Conservation (phyloP, 2,797 vertebrate species). For the Menidia menidia region DNA sequence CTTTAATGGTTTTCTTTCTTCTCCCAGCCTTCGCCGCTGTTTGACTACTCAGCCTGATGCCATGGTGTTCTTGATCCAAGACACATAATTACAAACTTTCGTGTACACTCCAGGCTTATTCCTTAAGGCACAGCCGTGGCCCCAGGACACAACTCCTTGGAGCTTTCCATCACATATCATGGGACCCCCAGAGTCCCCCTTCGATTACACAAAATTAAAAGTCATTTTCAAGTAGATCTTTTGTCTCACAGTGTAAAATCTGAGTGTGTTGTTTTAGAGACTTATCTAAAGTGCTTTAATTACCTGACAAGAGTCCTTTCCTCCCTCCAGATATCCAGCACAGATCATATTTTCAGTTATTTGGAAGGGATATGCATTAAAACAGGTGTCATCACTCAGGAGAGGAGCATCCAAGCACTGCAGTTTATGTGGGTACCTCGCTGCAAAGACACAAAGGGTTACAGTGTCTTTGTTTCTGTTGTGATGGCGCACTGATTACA, state of each 20-base stretch:
- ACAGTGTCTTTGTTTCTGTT: not conserved
- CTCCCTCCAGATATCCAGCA: constrained; percentile 81
- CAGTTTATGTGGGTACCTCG: constrained; percentile 69
- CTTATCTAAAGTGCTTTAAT: not conserved
- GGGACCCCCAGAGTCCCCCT: constrained; percentile 88
- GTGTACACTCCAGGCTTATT: constrained; percentile 87
- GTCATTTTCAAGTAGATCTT: constrained; percentile 8
- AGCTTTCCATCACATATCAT: constrained; percentile 83
- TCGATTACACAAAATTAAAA: constrained; percentile 19
- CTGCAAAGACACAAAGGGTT: constrained; percentile 36
- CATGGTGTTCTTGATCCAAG: constrained; percentile 84
- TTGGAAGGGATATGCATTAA: constrained; percentile 79
- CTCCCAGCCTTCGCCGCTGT: constrained; percentile 11
- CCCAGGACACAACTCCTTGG: constrained; percentile 91
- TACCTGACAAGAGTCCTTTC: constrained; percentile 87
- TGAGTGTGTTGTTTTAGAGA: not conserved
- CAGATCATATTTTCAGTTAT: constrained; percentile 85
- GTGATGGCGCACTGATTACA: not conserved
- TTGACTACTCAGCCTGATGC: constrained; percentile 50
- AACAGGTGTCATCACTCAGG: constrained; percentile 74
- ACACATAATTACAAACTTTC: constrained; percentile 84
- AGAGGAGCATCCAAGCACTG: constrained; percentile 80
- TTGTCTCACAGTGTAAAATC: not conserved
- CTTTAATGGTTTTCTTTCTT: constrained; percentile 36
- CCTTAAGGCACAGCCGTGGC: constrained; percentile 79